phyloP scores from a whole-genome alignment of 2,113 vertebrate species.

The Gallinago paraguaiae region DNA sequence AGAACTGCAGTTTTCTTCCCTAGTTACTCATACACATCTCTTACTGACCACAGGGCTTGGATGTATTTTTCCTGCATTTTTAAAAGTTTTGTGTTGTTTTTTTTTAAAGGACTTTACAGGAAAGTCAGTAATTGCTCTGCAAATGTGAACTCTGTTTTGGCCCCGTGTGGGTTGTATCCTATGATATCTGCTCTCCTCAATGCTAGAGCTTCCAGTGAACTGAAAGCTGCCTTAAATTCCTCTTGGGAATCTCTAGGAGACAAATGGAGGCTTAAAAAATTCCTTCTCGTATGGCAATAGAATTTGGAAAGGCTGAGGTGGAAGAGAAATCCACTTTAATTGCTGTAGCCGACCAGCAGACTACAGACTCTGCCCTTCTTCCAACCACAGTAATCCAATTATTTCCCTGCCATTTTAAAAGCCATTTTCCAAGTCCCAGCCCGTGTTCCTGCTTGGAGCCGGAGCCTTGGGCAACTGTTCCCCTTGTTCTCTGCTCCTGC shows the following conservation, averaged over 20 bases:
- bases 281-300: fast-evolving
- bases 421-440: background rate
- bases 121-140: background rate
- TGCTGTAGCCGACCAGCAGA: background rate
- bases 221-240: background rate
- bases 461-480: background rate
- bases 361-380: background rate
- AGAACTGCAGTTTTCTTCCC: background rate
- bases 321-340: background rate
- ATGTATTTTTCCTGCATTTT: background rate
- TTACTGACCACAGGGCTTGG: background rate
- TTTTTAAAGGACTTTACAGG: background rate
- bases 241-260: background rate
- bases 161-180: no score
- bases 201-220: background rate
- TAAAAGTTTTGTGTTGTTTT: background rate
- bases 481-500: fast-evolving
- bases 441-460: background rate
- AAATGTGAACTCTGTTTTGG: background rate
- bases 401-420: background rate
- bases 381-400: background rate
- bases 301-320: background rate
- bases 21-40: background rate
- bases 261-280: background rate
- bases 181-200: background rate